A percentile compares a stretch with the other conserved stretches of the same genome.
These are phyloP conservation scores for Apeltes quadracus DNA, from an alignment of 2,113 vertebrate genomes.

Conservation along the genomic window DNA sequence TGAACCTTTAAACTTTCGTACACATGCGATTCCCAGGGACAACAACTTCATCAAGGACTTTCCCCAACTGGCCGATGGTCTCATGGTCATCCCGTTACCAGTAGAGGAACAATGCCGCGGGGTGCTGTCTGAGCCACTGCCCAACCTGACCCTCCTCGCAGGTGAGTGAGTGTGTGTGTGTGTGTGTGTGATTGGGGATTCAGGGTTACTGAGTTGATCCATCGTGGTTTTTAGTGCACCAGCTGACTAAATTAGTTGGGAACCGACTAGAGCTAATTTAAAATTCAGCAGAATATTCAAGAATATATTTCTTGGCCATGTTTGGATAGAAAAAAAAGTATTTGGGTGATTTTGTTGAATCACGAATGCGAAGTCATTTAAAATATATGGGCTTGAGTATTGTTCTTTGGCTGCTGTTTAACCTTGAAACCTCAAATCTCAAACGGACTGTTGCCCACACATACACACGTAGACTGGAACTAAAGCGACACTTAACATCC, in stretches of 20 bases:
- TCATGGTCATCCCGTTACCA: constrained; percentile 94
- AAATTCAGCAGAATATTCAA: background rate
- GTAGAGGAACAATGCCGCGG: constrained; percentile 97
- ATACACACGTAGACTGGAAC: background rate
- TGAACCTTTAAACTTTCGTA: background rate
- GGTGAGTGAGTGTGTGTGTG: constrained; percentile 74
- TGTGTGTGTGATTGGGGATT: background rate
- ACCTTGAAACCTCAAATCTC: constrained; percentile 14
- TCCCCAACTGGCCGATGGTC: constrained; percentile 93
- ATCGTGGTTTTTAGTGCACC: constrained; percentile 4
- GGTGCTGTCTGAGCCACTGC: constrained; percentile 92
- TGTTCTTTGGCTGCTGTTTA: background rate
- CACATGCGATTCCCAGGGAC: constrained; percentile 80
- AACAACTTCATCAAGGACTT: constrained; percentile 99
- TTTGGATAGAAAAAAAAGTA: background rate
- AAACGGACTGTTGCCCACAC: background rate
- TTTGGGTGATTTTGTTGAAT: background rate
- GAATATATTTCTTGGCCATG: background rate
- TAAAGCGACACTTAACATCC: constrained; percentile 9
- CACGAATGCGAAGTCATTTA: background rate
- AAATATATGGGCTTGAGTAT: background rate
- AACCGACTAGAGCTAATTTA: background rate
- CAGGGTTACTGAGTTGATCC: background rate
- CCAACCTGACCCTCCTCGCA: constrained; percentile 91
- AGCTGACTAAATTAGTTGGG: background rate